A percentile compares a stretch with the other conserved stretches of the same genome.
Evolutionary conservation across 2,113 vertebrate species (phyloP).

Genomic region (Halcyon senegalensis): DNA sequence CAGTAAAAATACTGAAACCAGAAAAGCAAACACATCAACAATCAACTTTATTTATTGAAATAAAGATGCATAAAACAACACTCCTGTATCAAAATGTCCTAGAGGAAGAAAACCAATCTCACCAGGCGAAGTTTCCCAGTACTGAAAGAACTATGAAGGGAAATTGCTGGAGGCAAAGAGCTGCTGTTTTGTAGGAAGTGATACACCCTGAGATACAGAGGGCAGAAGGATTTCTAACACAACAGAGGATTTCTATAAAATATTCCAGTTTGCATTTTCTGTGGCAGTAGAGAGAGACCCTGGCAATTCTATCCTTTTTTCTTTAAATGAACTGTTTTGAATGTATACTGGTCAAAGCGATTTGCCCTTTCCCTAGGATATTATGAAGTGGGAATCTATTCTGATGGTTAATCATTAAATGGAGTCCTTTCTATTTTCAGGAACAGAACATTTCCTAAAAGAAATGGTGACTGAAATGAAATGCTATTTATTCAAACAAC

Average conservation of each 20-base stretch:
- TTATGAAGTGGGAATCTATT: slow-evolving; percentile 1
- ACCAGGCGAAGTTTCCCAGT: background rate
- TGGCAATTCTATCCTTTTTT: background rate
- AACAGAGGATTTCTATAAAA: background rate
- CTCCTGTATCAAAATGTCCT: slow-evolving; percentile 50
- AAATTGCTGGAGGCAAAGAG: slow-evolving; percentile 36
- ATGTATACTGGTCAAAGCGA: background rate
- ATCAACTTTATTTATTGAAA: slow-evolving; percentile 62
- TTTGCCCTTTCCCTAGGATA: background rate
- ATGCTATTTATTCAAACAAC: background rate
- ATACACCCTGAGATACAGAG: background rate
- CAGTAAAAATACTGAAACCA: slow-evolving; percentile 50
- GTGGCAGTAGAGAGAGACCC: background rate
- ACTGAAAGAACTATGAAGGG: background rate
- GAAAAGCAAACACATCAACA: slow-evolving; percentile 50
- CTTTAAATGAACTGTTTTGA: background rate
- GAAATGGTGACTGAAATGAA: background rate
- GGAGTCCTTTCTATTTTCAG: slow-evolving; percentile 19
- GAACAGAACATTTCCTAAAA: background rate
- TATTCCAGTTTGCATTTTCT: background rate
- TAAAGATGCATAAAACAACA: slow-evolving; percentile 55
- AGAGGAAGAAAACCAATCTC: slow-evolving; percentile 50
- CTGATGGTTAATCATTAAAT: slow-evolving; percentile 58
- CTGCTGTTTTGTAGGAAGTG: background rate
- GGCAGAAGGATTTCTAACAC: background rate